Base-by-base conservation (phyloP, 1,140 invertebrate genomes). In the Pseudomyrmex dendroicus region DNA sequence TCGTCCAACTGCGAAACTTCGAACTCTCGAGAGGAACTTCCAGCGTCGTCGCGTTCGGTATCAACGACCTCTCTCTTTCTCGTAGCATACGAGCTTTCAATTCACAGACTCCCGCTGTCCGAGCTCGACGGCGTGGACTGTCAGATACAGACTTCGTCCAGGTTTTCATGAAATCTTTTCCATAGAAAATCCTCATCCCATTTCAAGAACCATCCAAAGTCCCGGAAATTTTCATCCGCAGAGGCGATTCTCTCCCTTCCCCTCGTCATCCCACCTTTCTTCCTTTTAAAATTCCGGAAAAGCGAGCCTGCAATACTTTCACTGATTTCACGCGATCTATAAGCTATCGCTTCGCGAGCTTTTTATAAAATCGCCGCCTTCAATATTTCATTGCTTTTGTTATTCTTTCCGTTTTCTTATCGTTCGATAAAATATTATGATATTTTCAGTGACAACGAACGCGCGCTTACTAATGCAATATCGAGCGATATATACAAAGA, bases 31-130 rank as follows among this genome's bases (percentile, higher is more conserved):
- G 52, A 78, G 52, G 52, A 70, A 78, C 74, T 78, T 70, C 9
- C 25, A 44, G 25, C 63, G n/a, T 80, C 44, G 35, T 35, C 35
- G 35, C 57, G 22, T 15, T 57, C 20, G 76, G 68, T 44, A 46
- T 70, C 64, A 59, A 80, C 66, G 56, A 57, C 54, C 74, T 78
- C 46, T 73, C 56, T 77, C 57, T 68, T 57, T 67, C 44, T 77
- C 48, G 13, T 46, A 63, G 61, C 68, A 76, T 68, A 50, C 72
- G 25, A 66, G 64, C 44, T 84, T 88, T 87, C 86, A 88, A 88
- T 88, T 88, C 72, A 59, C 67, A 56, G 59, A 80, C 86, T 88
- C 87, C 66, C 86, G 86, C 84, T 88, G 83, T 87, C 76, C 86
- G 76, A 10, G 54, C 76, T 68, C 20, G 54, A n/a, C 64, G 68